These are phyloP conservation scores for Ornithoptera priamus DNA, from an alignment of 2,888 invertebrate species.

Conservation along the genomic window DNA sequence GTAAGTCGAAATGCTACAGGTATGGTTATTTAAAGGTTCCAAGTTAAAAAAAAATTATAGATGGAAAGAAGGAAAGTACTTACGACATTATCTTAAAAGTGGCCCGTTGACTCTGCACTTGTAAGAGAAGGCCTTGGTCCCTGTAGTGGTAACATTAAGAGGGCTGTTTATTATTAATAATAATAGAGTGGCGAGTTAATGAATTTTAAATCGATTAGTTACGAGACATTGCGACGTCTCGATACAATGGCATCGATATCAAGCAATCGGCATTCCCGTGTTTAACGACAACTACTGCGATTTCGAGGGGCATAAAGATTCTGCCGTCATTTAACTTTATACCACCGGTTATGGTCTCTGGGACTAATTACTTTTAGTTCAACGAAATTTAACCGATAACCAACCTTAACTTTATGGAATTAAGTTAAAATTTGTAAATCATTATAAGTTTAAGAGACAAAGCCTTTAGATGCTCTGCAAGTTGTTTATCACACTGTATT, in stretches of 20 bases:
- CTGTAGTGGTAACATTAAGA: background rate
- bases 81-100: too few species aligned
- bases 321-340: constrained; percentile 21
- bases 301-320: constrained; percentile 37
- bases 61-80: too few species aligned
- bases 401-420: background rate
- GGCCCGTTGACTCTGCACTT: too few species aligned
- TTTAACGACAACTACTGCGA: constrained; percentile 39
- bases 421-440: constrained; percentile 1
- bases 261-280: constrained; percentile 34
- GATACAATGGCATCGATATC: constrained; percentile 13
- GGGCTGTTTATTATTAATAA: background rate
- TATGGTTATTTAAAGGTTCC: too few species aligned
- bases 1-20: too few species aligned
- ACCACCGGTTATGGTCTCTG: constrained; percentile 7
- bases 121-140: background rate
- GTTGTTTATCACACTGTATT: constrained; percentile 30
- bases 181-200: constrained; percentile 28
- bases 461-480: constrained; percentile 1
- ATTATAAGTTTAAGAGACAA: constrained; percentile 13
- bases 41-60: too few species aligned
- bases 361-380: constrained; percentile 25
- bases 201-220: constrained; percentile 40
- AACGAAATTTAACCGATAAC: background rate
- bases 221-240: constrained; percentile 32